phyloP scores from a whole-genome alignment of 2,888 invertebrate genomes.

The Noctua fimbriata region DNA sequence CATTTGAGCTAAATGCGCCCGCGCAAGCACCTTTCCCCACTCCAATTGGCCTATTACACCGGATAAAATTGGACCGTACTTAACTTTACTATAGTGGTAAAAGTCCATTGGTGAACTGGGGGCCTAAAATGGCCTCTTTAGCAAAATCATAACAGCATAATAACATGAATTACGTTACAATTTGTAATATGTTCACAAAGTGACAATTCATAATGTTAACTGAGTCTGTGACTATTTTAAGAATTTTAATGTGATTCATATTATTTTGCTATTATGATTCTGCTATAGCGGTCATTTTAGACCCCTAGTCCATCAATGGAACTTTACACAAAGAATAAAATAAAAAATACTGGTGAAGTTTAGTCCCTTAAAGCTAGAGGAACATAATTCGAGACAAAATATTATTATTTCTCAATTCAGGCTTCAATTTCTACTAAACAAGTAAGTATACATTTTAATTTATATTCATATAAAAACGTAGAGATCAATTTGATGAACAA shows the following conservation, averaged over 20 bases:
- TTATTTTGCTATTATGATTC: too few relatives aligned
- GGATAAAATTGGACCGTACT: neutral
- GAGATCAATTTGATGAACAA: conserved; percentile 59
- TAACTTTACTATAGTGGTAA: neutral
- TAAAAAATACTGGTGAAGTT: neutral
- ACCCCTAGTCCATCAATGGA: neutral
- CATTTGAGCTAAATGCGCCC: neutral
- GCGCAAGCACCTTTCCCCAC: neutral
- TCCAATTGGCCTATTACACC: neutral
- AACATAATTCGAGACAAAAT: conserved; percentile 38
- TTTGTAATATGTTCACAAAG: too few relatives aligned
- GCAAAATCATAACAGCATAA: too few relatives aligned
- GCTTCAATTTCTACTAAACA: conserved; percentile 58
- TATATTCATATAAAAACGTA: conserved; percentile 48
- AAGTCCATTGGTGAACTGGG: neutral
- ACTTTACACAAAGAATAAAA: neutral
- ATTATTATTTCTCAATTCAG: conserved; percentile 36
- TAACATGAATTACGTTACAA: too few relatives aligned
- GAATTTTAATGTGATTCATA: too few relatives aligned
- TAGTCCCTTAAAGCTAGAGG: conserved; percentile 29
- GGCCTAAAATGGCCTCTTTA: too few relatives aligned
- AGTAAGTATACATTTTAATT: conserved; percentile 32
- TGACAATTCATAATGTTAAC: too few relatives aligned
- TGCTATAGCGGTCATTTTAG: too few relatives aligned
- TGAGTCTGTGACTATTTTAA: too few relatives aligned